These are phyloP conservation scores for Stercorarius parasiticus DNA, from an alignment of 2,113 vertebrate genomes.

Conservation along the genomic window DNA sequence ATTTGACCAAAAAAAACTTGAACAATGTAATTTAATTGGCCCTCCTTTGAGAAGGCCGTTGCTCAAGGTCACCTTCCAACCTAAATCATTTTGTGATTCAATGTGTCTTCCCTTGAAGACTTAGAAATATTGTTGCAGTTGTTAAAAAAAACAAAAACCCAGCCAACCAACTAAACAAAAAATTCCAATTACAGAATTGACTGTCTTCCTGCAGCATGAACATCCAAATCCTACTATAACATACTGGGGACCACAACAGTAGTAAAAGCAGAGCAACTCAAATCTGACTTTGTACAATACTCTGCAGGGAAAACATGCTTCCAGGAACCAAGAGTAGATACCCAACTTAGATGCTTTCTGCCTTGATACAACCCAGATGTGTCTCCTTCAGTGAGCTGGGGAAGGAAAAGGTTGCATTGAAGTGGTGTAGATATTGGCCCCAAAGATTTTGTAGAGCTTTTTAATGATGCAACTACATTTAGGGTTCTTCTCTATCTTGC, in stretches of 20 bases:
- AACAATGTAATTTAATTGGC: neutral
- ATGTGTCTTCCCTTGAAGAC: neutral
- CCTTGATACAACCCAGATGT: fast-evolving
- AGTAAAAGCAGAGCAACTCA: neutral
- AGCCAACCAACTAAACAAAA: neutral
- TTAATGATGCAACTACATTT: neutral
- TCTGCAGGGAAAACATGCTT: neutral
- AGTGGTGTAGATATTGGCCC: neutral
- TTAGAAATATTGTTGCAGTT: neutral
- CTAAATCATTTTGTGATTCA: neutral
- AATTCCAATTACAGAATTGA: neutral
- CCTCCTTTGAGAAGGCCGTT: neutral
- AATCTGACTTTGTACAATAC: neutral
- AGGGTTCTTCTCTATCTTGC: neutral
- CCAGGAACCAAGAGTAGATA: neutral
- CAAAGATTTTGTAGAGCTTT: neutral
- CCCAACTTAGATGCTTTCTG: neutral
- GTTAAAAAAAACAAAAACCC: neutral
- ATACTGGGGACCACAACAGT: fast-evolving
- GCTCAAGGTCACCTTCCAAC: neutral
- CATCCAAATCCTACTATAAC: neutral
- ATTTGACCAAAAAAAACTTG: neutral
- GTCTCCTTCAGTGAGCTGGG: neutral
- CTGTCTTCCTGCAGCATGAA: neutral
- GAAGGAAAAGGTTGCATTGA: neutral